Evolutionary conservation across 2,113 vertebrate species (phyloP).

Genomic region (Archocentrus centrarchus): DNA sequence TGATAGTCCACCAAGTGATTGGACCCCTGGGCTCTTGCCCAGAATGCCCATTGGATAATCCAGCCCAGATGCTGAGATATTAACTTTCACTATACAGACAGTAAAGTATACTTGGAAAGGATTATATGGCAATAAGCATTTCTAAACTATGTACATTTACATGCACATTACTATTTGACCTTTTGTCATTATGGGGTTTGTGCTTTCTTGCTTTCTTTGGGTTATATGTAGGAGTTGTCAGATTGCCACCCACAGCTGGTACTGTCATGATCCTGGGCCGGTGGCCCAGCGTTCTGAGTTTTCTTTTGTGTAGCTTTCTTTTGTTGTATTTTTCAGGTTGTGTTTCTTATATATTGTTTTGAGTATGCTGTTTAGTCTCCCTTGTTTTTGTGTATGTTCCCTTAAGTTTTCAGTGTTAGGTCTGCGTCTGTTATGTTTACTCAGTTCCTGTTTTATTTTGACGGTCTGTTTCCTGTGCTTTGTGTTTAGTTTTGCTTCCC

Average conservation of each 20-base stretch:
- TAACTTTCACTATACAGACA: background rate
- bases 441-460: too few species aligned
- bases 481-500: too few species aligned
- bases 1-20: background rate
- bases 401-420: too few species aligned
- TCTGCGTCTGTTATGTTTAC: too few species aligned
- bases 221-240: background rate
- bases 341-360: too few species aligned
- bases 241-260: background rate
- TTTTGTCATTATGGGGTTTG: background rate
- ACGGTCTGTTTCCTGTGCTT: too few species aligned
- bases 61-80: background rate
- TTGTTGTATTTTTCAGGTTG: too few species aligned
- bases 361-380: too few species aligned
- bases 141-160: background rate
- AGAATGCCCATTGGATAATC: background rate
- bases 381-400: too few species aligned
- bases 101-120: background rate
- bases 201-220: background rate
- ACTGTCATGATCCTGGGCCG: too few species aligned
- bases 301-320: too few species aligned
- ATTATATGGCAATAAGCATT: background rate
- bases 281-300: too few species aligned
- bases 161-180: background rate
- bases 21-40: background rate